Evolutionary conservation across 2,888 invertebrate species (phyloP), one percentile per base, ranked within the genome.

Genomic region (Actias luna): DNA sequence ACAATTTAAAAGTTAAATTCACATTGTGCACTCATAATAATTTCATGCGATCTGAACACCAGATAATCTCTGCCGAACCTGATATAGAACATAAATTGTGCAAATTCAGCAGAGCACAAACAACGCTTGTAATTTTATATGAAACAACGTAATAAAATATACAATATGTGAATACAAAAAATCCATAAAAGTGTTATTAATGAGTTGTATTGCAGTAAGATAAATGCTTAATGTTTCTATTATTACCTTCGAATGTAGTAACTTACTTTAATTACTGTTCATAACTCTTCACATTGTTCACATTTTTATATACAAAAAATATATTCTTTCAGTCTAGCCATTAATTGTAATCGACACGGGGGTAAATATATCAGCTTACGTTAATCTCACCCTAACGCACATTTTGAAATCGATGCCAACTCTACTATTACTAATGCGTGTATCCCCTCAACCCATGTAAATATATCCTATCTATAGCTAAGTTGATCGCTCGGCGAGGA

Each of bases 61-160:
- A 75, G 70, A 77, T 79, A 69, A 76, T 76, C 73, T 69, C 69
- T 63, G 69, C 72, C 72, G 71, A 78, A 79, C 76, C 76, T 74
- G 74, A 73, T 73, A 73, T 67, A 76, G 71, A 70, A 63, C 63
- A 74, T 75, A 74, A 75, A 77, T 76, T 79, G 70, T 71, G 64
- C 57, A 61, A 61, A 61, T 57, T 61, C 57, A 61, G 39, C 57
- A 29, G 57, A 39, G 39, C 57, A 31, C 57, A 31, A 55, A 57
- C 61, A 61, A 61, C 50, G 57, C 55, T 61, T 57, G 35, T 39
- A 39, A 55, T 61, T 61, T 61, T 57, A 55, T 55, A 22, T 35
- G 61, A 57, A 55, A 52, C 50, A 55, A 55, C 36, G 29, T 29
- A 61, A 61, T 61, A 61, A 57, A 61, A 39, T 61, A 61, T 31